Percentiles rank a stretch among this genome's conserved stretches.
Conservation (phyloP, 1,140 invertebrate genomes). For the Chrysoperla carnea region DNA sequence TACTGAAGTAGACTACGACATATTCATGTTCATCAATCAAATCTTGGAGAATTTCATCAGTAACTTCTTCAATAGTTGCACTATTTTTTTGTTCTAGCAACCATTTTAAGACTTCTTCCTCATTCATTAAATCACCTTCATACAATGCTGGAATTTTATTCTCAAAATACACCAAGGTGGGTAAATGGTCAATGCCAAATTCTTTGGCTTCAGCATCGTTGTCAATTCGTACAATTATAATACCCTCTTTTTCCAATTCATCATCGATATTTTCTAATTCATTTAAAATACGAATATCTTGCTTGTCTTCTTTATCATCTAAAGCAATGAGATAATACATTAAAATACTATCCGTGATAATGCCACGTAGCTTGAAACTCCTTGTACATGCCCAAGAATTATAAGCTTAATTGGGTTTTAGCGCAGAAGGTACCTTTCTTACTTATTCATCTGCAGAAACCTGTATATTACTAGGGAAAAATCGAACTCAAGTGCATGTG, state of each 20-base stretch:
- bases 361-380: constrained; percentile 3
- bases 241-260: constrained; percentile 75
- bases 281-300: constrained; percentile 72
- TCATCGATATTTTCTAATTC: constrained; percentile 88
- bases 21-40: constrained; percentile 84
- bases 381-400: constrained; percentile 6
- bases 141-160: constrained; percentile 82
- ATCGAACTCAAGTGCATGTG: too few relatives aligned
- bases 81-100: constrained; percentile 76
- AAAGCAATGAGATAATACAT: too few relatives aligned
- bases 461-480: too few relatives aligned
- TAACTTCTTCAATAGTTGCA: constrained; percentile 88
- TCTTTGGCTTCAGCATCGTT: constrained; percentile 77
- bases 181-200: constrained; percentile 78
- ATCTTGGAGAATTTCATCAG: constrained; percentile 74
- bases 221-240: constrained; percentile 77
- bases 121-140: constrained; percentile 80
- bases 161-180: constrained; percentile 79
- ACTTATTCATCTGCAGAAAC: too few relatives aligned
- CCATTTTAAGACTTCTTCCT: constrained; percentile 83
- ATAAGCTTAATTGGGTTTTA: too few relatives aligned
- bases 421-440: too few relatives aligned
- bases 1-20: constrained; percentile 85
- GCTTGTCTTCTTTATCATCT: constrained; percentile 83
- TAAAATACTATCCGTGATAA: too few relatives aligned